Evolutionary conservation across 2,113 vertebrate species (phyloP), one percentile per base, ranked within the genome.

Genomic region (Asarcornis scutulata): DNA sequence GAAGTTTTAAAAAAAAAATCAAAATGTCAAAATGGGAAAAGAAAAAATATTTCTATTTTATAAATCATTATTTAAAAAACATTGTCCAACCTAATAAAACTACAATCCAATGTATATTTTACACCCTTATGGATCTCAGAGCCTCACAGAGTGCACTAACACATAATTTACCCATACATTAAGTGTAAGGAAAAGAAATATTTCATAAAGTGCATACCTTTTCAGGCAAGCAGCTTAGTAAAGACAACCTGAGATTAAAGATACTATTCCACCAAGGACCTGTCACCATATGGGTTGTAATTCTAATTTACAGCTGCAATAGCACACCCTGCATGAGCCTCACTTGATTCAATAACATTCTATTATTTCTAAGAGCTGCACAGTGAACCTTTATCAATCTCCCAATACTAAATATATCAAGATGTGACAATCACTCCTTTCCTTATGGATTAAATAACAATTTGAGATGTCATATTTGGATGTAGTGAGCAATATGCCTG

Each of bases 231-330:
- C 63, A 76, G 32, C n/a, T 91, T 96, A 60, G 34, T 86, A 91
- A 95, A 96, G 77, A 63, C 63, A 89, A 73, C 66, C 21, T 1
- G 4, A 93, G 72, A 88, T 82, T 60, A 87, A 91, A 89, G 56
- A 93, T 74, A 80, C 64, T 82, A 64, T 88, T 96, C 89, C 60
- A 91, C 73, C 34, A 46, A 67, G 80, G 84, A 69, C 59, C 67
- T 94, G 93, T 96, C 95, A 91, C 74, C 60, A 34, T 83, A 94
- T 79, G 77, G 74, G 76, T 42, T 93, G 67, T 96, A 88, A 96
- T 73, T 97, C 88, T 96, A 91, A 96, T 97, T 96, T 95, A 95
- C 88, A 79, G 83, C 36, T 20, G 91, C 90, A 97, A 42, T 69
- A 91, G 82, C 58, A 84, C 52, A 93, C 31, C 29, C 80, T 77